phyloP scores from a whole-genome alignment of 2,888 invertebrate species.

The Crossocerus cetratus region DNA sequence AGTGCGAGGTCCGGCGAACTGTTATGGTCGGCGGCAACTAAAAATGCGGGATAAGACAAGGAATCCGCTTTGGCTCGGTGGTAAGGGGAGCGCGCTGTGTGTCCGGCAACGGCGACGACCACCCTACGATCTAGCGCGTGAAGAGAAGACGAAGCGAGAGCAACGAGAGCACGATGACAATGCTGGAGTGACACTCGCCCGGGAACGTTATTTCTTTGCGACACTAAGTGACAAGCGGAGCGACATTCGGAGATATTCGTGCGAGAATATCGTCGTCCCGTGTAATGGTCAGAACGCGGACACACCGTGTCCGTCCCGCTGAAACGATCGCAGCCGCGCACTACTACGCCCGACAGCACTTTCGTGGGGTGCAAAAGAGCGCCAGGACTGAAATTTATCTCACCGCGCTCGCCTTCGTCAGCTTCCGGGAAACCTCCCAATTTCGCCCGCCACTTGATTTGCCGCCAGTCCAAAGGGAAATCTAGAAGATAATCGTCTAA shows the following conservation, averaged over 20 bases:
- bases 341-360: too few relatives aligned
- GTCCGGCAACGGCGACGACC: slow-evolving; percentile 35
- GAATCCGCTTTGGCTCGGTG: slow-evolving; percentile 28
- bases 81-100: slow-evolving; percentile 34
- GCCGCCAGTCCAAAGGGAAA: neutral
- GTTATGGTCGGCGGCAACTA: slow-evolving; percentile 47
- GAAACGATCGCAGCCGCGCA: too few relatives aligned
- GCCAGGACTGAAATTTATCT: too few relatives aligned
- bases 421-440: too few relatives aligned
- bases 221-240: slow-evolving; percentile 70
- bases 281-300: slow-evolving; percentile 29
- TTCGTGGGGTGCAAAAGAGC: too few relatives aligned
- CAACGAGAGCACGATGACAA: slow-evolving; percentile 1
- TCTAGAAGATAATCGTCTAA: slow-evolving; percentile 28
- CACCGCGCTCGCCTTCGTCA: too few relatives aligned
- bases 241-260: slow-evolving; percentile 67
- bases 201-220: slow-evolving; percentile 69
- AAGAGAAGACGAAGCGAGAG: neutral
- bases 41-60: slow-evolving; percentile 37
- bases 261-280: slow-evolving; percentile 34
- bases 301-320: too few relatives aligned
- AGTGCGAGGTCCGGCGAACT: slow-evolving; percentile 33
- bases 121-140: slow-evolving; percentile 45
- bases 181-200: slow-evolving; percentile 22
- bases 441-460: slow-evolving; percentile 30